Evolutionary conservation across 2,113 vertebrate species (phyloP), one percentile per base, ranked within the genome.

Genomic region (Boulengeromyrus knoepffleri): DNA sequence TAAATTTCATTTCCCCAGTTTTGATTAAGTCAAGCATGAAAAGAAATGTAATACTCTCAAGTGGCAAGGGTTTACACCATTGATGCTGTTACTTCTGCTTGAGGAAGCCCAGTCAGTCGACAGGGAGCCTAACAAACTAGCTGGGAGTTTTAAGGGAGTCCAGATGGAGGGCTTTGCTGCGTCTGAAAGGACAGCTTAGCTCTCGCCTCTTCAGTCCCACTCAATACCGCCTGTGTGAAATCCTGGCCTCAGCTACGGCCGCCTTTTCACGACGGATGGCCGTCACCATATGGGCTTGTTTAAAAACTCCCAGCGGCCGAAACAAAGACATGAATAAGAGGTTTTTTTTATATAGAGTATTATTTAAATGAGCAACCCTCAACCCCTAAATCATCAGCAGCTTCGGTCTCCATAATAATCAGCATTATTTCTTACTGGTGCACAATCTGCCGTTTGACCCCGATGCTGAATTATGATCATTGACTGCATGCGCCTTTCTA

Each of bases 1-100:
- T 96, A 96, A 96, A 96, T 97, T 97, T 97, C 97, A 96, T 96
- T 96, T 95, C 95, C 96, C 96, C 95, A 96, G 96, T 97, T 97
- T 97, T 97, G 96, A 97, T 97, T 94, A 97, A 97, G 97, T 96
- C 95, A 97, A 97, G 97, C 97, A 96, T 97, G 97, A 98, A 97
- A 97, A 97, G 96, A 96, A 97, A 96, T 95, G 97, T 96, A 96
- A 97, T 96, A 95, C 97, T 97, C 95, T 97, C 96, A 97, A 97
- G 96, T 97, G 97, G 96, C 92, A 46, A 95, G 96, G 96, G 95
- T 96, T 96, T 96, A 96, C 94, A 94, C 96, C 95, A 97, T 97
- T 97, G 96, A 97, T 96, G 96, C 94, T 92, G 96, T 97, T 97
- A 97, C 96, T 97, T 97, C 97, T 97, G 97, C 97, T 96, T 95